phyloP scores from a whole-genome alignment of 2,113 vertebrate species.

The Lucifuga dentata region DNA sequence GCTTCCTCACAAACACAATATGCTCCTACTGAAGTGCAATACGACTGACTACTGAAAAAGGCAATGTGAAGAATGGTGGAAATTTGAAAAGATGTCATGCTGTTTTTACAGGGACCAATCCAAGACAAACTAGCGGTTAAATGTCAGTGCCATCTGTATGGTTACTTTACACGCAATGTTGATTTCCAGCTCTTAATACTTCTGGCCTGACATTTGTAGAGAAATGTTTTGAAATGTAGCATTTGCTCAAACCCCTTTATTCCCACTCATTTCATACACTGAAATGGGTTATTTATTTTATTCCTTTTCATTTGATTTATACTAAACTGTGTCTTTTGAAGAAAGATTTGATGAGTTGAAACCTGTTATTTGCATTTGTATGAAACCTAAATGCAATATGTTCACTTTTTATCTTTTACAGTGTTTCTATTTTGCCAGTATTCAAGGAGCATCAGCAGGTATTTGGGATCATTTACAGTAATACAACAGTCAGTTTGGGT shows the following conservation, averaged over 20 bases:
- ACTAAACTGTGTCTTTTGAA: conserved; percentile 37
- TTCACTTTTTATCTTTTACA: conserved; percentile 10
- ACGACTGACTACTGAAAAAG: conserved; percentile 74
- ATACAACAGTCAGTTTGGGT: conserved; percentile 3
- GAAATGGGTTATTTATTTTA: conserved; percentile 63
- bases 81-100: neutral
- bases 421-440: conserved; percentile 28
- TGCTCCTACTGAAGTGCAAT: conserved; percentile 77
- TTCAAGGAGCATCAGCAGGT: conserved; percentile 32
- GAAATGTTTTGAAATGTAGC: conserved; percentile 48
- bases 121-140: neutral
- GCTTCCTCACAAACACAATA: conserved; percentile 13
- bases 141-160: conserved; percentile 11
- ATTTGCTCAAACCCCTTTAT: conserved; percentile 19
- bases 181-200: conserved; percentile 6
- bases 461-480: conserved; percentile 8
- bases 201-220: neutral
- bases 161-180: conserved; percentile 23
- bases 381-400: conserved; percentile 28
- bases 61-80: conserved; percentile 1
- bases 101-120: conserved; percentile 16
- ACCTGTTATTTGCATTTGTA: conserved; percentile 35
- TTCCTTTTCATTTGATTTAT: conserved; percentile 39
- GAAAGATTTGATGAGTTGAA: conserved; percentile 19
- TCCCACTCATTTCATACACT: conserved; percentile 34